These are phyloP conservation scores for Epinephelus moara DNA, from an alignment of 2,113 vertebrate species.

Conservation along the genomic window DNA sequence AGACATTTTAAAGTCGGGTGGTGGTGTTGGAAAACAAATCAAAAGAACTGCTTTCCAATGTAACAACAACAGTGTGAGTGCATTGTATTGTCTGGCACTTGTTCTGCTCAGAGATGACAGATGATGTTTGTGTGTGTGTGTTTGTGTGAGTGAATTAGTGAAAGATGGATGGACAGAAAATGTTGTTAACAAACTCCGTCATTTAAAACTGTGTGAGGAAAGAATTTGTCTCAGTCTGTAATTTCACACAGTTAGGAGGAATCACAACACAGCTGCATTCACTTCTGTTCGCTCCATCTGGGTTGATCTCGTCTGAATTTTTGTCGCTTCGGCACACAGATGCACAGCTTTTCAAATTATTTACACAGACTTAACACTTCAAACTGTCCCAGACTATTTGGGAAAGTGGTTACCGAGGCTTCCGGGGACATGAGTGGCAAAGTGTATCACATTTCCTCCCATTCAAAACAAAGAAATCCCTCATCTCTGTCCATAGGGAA, in stretches of 20 bases:
- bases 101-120: slow-evolving; percentile 3
- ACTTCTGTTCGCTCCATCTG: slow-evolving; percentile 48
- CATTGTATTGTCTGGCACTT: background rate
- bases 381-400: background rate
- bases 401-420: background rate
- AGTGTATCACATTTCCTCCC: background rate
- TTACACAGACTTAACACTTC: background rate
- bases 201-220: slow-evolving; percentile 2
- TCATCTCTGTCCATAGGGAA: background rate
- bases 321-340: background rate
- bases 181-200: slow-evolving; percentile 17
- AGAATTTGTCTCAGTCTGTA: slow-evolving; percentile 20
- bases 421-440: background rate
- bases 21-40: slow-evolving; percentile 8
- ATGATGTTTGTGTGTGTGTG: background rate
- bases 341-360: slow-evolving; percentile 5
- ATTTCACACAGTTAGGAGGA: slow-evolving; percentile 36
- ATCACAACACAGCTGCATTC: slow-evolving; percentile 44
- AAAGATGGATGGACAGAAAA: slow-evolving; percentile 21
- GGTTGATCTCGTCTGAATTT: slow-evolving; percentile 6
- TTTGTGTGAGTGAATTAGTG: slow-evolving; percentile 17
- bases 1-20: slow-evolving; percentile 12
- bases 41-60: slow-evolving; percentile 5
- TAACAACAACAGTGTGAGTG: background rate
- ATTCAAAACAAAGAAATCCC: background rate